Conservation (phyloP, 2,797 vertebrate species). For the Anas flavirostris region DNA sequence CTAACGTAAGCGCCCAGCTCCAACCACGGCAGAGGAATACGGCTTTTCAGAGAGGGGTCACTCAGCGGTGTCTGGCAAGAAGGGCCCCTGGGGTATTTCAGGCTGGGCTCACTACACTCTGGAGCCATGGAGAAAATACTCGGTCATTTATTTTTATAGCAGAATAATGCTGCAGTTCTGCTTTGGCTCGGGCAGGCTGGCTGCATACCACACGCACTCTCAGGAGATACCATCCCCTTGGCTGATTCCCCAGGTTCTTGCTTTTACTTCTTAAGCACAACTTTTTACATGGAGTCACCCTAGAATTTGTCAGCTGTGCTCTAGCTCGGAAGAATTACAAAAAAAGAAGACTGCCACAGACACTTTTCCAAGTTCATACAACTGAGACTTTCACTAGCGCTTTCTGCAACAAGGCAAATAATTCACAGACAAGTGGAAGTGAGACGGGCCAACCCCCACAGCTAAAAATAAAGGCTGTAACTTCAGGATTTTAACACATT, state of each 20-base stretch:
- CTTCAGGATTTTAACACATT: background rate
- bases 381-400: rapidly evolving
- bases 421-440: background rate
- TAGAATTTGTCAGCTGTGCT: background rate
- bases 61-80: rapidly evolving
- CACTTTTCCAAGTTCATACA: background rate
- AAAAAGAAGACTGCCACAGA: background rate
- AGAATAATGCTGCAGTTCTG: background rate
- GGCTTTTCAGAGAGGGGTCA: background rate
- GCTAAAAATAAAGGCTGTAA: background rate
- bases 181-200: background rate
- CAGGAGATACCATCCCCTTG: background rate
- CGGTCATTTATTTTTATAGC: background rate
- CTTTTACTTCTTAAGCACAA: background rate
- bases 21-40: rapidly evolving
- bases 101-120: background rate
- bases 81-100: background rate
- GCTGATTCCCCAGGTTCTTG: background rate
- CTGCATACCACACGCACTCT: background rate
- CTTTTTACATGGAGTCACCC: background rate
- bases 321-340: background rate
- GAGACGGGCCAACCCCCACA: background rate
- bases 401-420: background rate
- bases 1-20: background rate
- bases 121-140: background rate